These are phyloP conservation scores for Urocyon cinereoargenteus DNA, from an alignment of 2,797 vertebrate species.

Conservation along the genomic window DNA sequence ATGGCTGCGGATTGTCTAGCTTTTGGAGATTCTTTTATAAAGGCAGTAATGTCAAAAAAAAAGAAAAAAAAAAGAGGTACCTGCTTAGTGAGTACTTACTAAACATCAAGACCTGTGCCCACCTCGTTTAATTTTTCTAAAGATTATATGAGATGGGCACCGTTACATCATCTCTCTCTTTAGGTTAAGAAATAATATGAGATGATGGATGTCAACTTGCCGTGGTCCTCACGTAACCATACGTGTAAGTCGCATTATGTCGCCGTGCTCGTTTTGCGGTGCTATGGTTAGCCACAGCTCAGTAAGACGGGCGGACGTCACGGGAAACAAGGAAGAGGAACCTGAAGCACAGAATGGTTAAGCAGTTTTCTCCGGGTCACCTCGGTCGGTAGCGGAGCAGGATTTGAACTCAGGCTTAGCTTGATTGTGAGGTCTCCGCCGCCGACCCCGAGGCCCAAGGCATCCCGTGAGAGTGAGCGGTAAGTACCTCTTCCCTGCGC, in stretches of 20 bases:
- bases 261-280: background rate
- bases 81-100: background rate
- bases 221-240: background rate
- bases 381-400: background rate
- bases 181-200: background rate
- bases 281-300: too few relatives aligned
- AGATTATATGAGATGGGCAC: background rate
- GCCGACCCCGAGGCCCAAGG: fast-evolving
- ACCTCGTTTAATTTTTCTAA: background rate
- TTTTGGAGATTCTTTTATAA: background rate
- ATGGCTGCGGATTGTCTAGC: background rate
- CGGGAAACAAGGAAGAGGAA: background rate
- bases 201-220: background rate
- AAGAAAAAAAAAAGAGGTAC: background rate
- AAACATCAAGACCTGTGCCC: background rate
- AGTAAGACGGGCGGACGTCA: background rate
- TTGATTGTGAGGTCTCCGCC: background rate
- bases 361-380: background rate
- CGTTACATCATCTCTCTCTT: background rate
- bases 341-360: background rate
- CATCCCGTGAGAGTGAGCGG: background rate
- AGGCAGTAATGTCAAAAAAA: background rate
- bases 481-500: background rate
- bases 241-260: background rate
- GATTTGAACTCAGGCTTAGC: background rate